phyloP scores from a whole-genome alignment of 2,888 invertebrate species.

The Eledona agricola region DNA sequence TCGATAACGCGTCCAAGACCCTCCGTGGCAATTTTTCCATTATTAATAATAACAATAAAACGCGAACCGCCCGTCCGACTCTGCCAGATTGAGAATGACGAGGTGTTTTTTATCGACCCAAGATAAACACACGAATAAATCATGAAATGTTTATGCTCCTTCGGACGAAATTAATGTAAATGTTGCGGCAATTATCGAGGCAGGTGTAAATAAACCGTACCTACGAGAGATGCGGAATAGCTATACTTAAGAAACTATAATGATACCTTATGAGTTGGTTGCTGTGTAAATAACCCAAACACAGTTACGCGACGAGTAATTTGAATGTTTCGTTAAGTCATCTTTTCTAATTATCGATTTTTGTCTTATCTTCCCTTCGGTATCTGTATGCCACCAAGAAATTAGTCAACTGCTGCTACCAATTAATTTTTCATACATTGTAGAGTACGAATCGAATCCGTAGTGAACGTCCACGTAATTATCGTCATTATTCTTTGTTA shows the following conservation, averaged over 20 bases:
- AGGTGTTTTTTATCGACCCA: slow-evolving; percentile 4
- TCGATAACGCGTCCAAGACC: slow-evolving; percentile 44
- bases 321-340: slow-evolving; percentile 41
- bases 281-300: slow-evolving; percentile 36
- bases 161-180: slow-evolving; percentile 29
- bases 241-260: slow-evolving; percentile 37
- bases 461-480: too few species aligned
- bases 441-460: too few species aligned
- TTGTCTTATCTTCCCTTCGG: slow-evolving; percentile 20
- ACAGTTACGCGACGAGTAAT: slow-evolving; percentile 36
- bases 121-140: slow-evolving; percentile 6
- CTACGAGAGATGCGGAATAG: slow-evolving; percentile 24
- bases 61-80: too few species aligned
- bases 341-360: slow-evolving; percentile 43
- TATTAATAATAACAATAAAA: too few species aligned
- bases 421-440: background rate
- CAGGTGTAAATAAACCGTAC: slow-evolving; percentile 39
- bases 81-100: background rate
- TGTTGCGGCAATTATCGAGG: slow-evolving; percentile 32
- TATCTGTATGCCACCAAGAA: slow-evolving; percentile 10
- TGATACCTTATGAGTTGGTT: slow-evolving; percentile 38
- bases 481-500: too few species aligned
- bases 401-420: background rate
- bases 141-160: slow-evolving; percentile 20
- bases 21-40: slow-evolving; percentile 1